Evolutionary conservation across 2,797 vertebrate species (phyloP).

Genomic region (Arvicola amphibius): DNA sequence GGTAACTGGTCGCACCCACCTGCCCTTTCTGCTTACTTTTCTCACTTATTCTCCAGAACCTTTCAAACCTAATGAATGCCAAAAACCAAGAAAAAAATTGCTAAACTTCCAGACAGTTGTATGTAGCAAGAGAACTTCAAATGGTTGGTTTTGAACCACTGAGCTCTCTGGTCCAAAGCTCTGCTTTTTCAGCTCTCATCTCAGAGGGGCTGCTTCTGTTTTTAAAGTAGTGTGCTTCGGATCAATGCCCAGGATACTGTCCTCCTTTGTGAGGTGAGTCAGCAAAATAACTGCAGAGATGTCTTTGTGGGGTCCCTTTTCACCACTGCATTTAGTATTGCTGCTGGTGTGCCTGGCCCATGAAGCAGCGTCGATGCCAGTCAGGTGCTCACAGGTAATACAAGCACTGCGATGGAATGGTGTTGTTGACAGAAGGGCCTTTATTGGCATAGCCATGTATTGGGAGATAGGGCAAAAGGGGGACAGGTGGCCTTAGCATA

Average conservation of each 20-base stretch:
- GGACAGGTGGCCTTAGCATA: background rate
- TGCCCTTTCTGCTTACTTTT: background rate
- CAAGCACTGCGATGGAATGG: background rate
- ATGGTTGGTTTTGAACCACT: conserved; percentile 2
- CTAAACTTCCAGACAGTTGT: background rate
- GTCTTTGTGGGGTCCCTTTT: background rate
- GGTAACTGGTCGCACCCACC: fast-evolving
- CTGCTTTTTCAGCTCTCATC: conserved; percentile 27
- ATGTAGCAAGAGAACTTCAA: background rate
- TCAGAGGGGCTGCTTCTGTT: conserved; percentile 62
- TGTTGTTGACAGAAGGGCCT: background rate
- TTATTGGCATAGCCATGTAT: background rate
- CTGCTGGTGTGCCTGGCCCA: background rate
- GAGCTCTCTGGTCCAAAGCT: conserved; percentile 30
- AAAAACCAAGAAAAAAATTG: background rate
- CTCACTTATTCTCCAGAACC: background rate
- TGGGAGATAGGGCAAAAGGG: background rate
- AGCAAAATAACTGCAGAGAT: conserved; percentile 49
- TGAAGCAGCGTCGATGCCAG: background rate
- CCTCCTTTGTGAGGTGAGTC: background rate
- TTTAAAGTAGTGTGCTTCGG: conserved; percentile 62
- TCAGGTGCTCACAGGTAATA: conserved; percentile 15
- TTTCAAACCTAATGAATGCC: background rate
- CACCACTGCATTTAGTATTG: background rate
- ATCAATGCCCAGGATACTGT: conserved; percentile 55